Evolutionary conservation across 2,113 vertebrate genomes (phyloP), one percentile per base, ranked within the genome.

Genomic region (Macquaria australasica): DNA sequence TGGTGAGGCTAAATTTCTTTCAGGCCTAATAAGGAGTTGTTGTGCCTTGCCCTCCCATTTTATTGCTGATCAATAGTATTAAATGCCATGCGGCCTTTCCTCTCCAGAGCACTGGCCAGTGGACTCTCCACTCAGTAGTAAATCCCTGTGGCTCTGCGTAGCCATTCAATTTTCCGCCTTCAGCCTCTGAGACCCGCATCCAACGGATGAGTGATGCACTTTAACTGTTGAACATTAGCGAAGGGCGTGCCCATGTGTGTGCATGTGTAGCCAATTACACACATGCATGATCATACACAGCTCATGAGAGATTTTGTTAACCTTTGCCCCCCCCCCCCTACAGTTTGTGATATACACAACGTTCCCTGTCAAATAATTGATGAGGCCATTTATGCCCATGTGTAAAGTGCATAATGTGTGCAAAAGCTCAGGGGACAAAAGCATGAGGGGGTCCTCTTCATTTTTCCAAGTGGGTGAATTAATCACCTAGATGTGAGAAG

Each of bases 161-260:
- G 84, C 85, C 89, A 83, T 92, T 94, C 86, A 92, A 93, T 93
- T 92, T 93, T 91, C 85, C 45, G 80, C 89, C 83, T 87, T 88
- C 84, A 88, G 82, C 79, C 83, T 78, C 77, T 12, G 85, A 82
- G 67, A 89, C 81, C 66, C 3, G 6, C 59, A 84, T 78, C 86
- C 86, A 84, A 60, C 37, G 76, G 74, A 89, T 90, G 87, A 91
- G 76, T 41, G 75, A 87, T 82, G 77, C 60, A 10, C 75, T 88
- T 89, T 87, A 85, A 87, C 74, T 67, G 72, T 20, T 72, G 18
- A 82, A 77, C 81, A 74, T 76, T 83, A 75, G 56, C n/a, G 41
- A 77, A 45, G 3, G 18, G 9, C 1, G 16, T 51, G 55, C 51
- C 72, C 39, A 80, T 55, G 64, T 41, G 50, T 69, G 41, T 50